phyloP scores from a whole-genome alignment of 2,113 vertebrate species.

The Calidris pugnax region DNA sequence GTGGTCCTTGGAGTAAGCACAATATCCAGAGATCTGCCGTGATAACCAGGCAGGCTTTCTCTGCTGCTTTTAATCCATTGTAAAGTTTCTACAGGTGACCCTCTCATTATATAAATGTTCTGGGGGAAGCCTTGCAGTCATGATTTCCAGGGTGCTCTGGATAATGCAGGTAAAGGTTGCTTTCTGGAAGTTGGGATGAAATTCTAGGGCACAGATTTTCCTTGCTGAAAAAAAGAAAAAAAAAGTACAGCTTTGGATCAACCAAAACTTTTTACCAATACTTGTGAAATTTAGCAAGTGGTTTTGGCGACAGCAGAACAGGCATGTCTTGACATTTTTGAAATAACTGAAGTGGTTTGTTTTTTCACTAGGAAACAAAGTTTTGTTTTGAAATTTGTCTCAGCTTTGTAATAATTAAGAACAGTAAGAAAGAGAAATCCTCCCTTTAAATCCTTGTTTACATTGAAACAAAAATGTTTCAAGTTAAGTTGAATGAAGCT shows the following conservation, averaged over 20 bases:
- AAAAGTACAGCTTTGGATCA: not conserved
- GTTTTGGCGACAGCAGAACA: not conserved
- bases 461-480: not conserved
- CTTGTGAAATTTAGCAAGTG: slow-evolving; percentile 9
- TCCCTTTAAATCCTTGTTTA: not conserved
- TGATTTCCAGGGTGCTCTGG: not conserved
- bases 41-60: not conserved
- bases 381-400: slow-evolving; percentile 17
- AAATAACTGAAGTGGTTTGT: not conserved
- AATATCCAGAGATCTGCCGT: not conserved
- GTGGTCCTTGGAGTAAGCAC: not conserved
- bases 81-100: not conserved
- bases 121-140: not conserved
- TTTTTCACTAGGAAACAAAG: not conserved
- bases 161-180: not conserved
- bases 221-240: not conserved
- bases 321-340: not conserved
- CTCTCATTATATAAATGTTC: fast-evolving
- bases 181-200: not conserved
- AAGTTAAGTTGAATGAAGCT: not conserved
- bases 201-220: not conserved
- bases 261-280: not conserved
- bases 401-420: not conserved
- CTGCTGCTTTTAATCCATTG: not conserved
- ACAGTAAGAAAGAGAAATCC: not conserved